Conservation (phyloP, 2,113 vertebrate species). For the Callionymus lyra region DNA sequence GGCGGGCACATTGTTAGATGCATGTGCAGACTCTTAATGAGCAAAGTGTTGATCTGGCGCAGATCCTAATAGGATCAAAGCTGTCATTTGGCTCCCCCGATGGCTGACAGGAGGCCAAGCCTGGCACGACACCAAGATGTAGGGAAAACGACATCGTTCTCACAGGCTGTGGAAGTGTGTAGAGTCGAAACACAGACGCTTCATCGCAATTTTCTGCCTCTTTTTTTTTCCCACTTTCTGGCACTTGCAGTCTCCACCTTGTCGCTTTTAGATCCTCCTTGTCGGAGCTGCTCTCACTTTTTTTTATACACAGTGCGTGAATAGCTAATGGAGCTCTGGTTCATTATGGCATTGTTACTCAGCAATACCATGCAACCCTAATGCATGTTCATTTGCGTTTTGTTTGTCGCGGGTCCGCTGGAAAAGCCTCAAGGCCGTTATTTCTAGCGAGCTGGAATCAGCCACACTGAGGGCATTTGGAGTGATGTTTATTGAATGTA, state of each 20-base stretch:
- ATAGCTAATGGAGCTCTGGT: constrained; percentile 22
- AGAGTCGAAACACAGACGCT: constrained; percentile 22
- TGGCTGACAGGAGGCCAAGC: constrained; percentile 63
- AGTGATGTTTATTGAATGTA: constrained; percentile 53
- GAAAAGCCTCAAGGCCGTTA: constrained; percentile 46
- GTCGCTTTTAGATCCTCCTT: constrained; percentile 15
- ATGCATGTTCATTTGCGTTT: constrained; percentile 29
- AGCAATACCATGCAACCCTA: constrained; percentile 13
- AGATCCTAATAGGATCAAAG: constrained; percentile 73
- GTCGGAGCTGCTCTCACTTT: background rate
- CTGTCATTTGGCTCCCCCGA: constrained; percentile 67
- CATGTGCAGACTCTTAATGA: constrained; percentile 63
- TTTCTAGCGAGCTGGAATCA: constrained; percentile 34
- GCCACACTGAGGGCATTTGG: constrained; percentile 37
- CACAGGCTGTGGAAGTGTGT: constrained; percentile 32
- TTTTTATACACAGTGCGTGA: too few relatives aligned
- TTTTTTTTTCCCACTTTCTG: background rate
- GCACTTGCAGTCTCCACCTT: constrained; percentile 2
- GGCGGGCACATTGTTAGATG: constrained; percentile 54
- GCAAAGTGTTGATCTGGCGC: constrained; percentile 73
- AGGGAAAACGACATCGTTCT: constrained; percentile 45
- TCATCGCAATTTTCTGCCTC: constrained; percentile 3
- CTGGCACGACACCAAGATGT: constrained; percentile 65
- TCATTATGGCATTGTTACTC: constrained; percentile 24
- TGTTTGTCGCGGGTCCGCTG: constrained; percentile 12